Evolutionary conservation across 1,140 invertebrate species (phyloP).

Genomic region (Zophobas atratus): DNA sequence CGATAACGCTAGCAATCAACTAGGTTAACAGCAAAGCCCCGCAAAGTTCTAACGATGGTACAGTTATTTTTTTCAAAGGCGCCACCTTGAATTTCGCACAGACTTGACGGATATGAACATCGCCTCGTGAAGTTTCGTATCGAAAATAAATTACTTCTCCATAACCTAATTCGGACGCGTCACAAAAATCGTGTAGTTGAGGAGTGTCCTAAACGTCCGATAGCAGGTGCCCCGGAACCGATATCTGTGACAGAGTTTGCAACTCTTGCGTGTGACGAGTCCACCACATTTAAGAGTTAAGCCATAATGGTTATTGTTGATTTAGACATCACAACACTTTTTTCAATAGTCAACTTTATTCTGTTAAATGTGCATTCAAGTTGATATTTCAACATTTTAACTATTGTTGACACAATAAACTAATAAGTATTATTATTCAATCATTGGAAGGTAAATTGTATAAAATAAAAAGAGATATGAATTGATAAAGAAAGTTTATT

Average conservation of each 20-base stretch:
- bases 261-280: conserved; percentile 43
- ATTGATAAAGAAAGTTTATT: no score
- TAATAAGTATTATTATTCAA: no score
- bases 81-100: conserved; percentile 64
- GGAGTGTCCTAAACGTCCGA: conserved; percentile 15
- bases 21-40: conserved; percentile 60
- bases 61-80: conserved; percentile 55
- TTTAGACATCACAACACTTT: no score
- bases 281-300: no score
- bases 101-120: conserved; percentile 29
- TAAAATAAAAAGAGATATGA: no score
- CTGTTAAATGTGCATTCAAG: no score
- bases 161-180: conserved; percentile 49
- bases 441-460: no score
- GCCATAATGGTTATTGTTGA: no score
- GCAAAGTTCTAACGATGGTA: conserved; percentile 60
- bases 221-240: conserved; percentile 48
- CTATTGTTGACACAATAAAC: no score
- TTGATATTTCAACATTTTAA: no score
- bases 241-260: neutral
- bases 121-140: no score
- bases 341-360: no score
- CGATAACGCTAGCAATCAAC: conserved; percentile 53
- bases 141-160: conserved; percentile 59
- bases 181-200: conserved; percentile 61